Evolutionary conservation across 2,888 invertebrate species (phyloP).

Genomic region (Allophyes oxyacanthae): DNA sequence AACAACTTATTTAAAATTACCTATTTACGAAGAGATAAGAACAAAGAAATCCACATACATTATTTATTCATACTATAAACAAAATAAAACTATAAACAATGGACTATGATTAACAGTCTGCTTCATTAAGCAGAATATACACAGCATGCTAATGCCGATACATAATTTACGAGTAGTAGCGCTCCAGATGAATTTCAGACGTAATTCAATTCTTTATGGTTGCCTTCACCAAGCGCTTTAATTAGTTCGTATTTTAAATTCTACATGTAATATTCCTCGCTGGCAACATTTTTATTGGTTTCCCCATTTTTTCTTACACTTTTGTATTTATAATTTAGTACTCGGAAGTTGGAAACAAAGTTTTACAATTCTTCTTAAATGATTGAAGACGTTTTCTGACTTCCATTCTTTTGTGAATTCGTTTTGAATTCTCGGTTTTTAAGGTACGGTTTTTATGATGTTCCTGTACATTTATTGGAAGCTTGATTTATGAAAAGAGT

Average conservation of each 20-base stretch:
- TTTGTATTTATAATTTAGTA: constrained; percentile 31
- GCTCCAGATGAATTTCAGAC: constrained; percentile 37
- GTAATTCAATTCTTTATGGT: constrained; percentile 53
- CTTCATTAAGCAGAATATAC: constrained; percentile 38
- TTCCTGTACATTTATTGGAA: not conserved
- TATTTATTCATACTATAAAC: constrained; percentile 12
- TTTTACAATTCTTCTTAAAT: constrained; percentile 25
- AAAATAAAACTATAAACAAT: constrained; percentile 11
- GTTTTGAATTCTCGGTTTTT: constrained; percentile 10
- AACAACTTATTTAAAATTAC: too few relatives aligned
- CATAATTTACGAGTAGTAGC: constrained; percentile 42
- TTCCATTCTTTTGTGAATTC: constrained; percentile 8
- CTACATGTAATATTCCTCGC: constrained; percentile 35
- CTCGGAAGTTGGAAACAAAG: constrained; percentile 23
- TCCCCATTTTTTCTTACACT: constrained; percentile 26
- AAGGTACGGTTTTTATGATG: constrained; percentile 5
- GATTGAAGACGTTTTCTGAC: constrained; percentile 21
- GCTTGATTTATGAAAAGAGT: too few relatives aligned
- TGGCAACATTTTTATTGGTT: constrained; percentile 43
- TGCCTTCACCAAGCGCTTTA: constrained; percentile 30
- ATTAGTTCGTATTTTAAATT: constrained; percentile 54
- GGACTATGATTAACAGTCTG: constrained; percentile 13
- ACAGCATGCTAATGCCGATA: constrained; percentile 42
- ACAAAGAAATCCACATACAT: not conserved
- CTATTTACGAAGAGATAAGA: too few relatives aligned